phyloP scores from a whole-genome alignment of 2,888 invertebrate genomes.

The Conomelus anceps region DNA sequence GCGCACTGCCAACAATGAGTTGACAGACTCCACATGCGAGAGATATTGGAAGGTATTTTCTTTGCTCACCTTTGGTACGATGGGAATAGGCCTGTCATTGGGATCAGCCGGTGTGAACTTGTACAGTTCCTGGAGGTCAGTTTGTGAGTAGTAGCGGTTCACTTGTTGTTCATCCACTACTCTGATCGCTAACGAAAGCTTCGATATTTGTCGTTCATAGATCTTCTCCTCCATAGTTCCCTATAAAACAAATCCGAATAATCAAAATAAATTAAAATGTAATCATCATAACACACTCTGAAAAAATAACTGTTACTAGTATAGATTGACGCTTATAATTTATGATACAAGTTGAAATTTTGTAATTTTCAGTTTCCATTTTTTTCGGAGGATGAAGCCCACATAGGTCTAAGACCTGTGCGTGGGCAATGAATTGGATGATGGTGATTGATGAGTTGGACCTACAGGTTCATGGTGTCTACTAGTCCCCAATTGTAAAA shows the following conservation, averaged over 20 bases:
- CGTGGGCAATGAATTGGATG: too few species aligned
- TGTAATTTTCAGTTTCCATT: too few species aligned
- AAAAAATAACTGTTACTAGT: neutral
- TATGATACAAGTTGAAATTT: too few species aligned
- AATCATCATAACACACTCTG: neutral
- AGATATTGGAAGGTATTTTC: neutral
- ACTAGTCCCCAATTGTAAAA: too few species aligned
- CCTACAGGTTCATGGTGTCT: too few species aligned
- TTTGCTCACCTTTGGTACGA: slow-evolving; percentile 61
- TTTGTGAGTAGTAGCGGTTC: slow-evolving; percentile 93
- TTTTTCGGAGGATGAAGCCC: too few species aligned
- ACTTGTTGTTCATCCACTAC: slow-evolving; percentile 98
- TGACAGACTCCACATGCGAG: too few species aligned
- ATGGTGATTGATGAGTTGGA: too few species aligned
- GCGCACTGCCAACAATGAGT: too few species aligned
- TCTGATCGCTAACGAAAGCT: slow-evolving; percentile 88
- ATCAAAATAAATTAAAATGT: neutral
- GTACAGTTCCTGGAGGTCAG: slow-evolving; percentile 87
- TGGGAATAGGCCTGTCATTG: slow-evolving; percentile 56
- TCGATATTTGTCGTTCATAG: slow-evolving; percentile 94
- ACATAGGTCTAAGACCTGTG: too few species aligned
- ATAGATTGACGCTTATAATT: too few species aligned
- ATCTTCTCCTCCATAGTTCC: slow-evolving; percentile 99
- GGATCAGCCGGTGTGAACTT: slow-evolving; percentile 64
- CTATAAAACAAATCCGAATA: slow-evolving; percentile 42